These are phyloP conservation scores for Sitobion miscanthi DNA, from an alignment of 1,140 invertebrate species.

Conservation along the genomic window DNA sequence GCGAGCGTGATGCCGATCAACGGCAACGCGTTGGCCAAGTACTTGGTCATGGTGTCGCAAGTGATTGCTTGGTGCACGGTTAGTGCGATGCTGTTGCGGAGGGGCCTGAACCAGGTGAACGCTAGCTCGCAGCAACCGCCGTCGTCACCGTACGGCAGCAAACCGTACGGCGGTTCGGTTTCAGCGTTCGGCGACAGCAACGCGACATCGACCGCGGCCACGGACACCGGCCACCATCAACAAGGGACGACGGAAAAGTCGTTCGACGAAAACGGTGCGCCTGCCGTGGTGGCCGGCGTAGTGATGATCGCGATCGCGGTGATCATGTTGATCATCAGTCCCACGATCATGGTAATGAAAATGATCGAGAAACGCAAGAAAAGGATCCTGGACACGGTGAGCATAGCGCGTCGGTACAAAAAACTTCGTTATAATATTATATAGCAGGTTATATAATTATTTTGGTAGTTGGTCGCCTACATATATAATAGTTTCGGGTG, in stretches of 20 bases:
- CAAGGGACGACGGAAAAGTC: neutral
- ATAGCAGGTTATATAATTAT: no score
- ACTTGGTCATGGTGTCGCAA: slow-evolving; percentile 48
- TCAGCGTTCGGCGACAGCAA: neutral
- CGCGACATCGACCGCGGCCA: no score
- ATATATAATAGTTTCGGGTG: no score
- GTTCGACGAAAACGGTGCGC: slow-evolving; percentile 8
- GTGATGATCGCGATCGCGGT: slow-evolving; percentile 49
- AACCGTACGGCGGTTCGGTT: neutral
- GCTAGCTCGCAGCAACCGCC: neutral
- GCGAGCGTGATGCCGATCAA: slow-evolving; percentile 38
- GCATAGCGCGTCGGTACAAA: neutral
- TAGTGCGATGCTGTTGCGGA: slow-evolving; percentile 39
- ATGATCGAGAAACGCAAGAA: slow-evolving; percentile 37
- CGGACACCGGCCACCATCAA: neutral
- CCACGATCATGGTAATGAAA: slow-evolving; percentile 51
- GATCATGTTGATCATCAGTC: slow-evolving; percentile 48
- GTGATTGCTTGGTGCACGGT: slow-evolving; percentile 51
- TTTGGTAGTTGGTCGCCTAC: no score
- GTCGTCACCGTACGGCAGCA: neutral
- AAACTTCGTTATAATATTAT: no score
- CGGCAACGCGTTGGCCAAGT: slow-evolving; percentile 43
- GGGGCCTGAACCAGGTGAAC: slow-evolving; percentile 31
- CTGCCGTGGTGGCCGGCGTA: slow-evolving; percentile 39
- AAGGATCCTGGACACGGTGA: neutral